phyloP scores from a whole-genome alignment of 2,797 vertebrate species.

The Sebastes diaconus region DNA sequence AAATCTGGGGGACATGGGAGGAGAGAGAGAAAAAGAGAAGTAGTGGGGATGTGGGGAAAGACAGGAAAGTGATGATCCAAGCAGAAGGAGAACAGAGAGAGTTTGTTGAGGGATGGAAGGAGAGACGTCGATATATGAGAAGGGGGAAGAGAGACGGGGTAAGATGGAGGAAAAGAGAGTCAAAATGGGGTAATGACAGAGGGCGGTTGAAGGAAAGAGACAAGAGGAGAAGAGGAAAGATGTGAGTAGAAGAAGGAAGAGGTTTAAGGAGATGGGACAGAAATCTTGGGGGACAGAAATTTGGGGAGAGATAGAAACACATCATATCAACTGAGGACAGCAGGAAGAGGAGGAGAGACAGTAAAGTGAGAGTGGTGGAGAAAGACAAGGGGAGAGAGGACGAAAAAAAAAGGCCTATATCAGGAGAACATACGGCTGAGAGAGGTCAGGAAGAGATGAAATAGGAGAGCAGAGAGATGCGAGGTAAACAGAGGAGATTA shows the following conservation, averaged over 20 bases:
- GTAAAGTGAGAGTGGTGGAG: background rate
- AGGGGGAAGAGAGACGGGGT: background rate
- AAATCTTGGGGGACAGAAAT: background rate
- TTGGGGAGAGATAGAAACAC: background rate
- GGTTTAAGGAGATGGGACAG: background rate
- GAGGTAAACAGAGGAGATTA: background rate
- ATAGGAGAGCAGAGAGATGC: background rate
- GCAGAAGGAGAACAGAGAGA: constrained; percentile 46
- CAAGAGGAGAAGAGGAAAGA: background rate
- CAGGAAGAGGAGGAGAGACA: background rate
- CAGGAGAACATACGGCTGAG: background rate
- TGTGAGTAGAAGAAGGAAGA: background rate
- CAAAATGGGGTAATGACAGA: background rate
- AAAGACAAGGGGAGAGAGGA: background rate
- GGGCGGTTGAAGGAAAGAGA: background rate
- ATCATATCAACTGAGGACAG: background rate
- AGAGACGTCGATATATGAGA: background rate
- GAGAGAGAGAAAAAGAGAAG: constrained; percentile 13
- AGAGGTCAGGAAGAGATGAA: background rate
- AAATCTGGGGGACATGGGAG: constrained; percentile 29
- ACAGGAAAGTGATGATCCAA: constrained; percentile 17
- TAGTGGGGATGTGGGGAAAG: constrained; percentile 9
- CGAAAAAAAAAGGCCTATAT: background rate
- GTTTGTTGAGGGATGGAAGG: background rate
- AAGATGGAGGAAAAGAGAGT: background rate